Evolutionary conservation across 2,797 vertebrate species (phyloP).

Genomic region (Enteromius mattozi): DNA sequence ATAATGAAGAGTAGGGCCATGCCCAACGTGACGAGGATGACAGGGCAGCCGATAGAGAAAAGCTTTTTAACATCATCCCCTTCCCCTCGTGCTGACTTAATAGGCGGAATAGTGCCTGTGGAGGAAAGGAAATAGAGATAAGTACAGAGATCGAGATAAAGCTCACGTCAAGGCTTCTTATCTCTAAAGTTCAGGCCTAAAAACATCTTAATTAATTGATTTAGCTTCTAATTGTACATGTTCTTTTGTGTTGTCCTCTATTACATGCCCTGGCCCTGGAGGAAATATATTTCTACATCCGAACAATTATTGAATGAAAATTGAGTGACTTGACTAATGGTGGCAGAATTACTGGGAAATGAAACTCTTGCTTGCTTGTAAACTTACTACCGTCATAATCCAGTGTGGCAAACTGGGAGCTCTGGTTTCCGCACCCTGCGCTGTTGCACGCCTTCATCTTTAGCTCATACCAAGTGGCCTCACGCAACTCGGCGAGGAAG

Average conservation of each 20-base stretch:
- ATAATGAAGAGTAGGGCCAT: slow-evolving; percentile 93
- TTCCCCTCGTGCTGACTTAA: slow-evolving; percentile 94
- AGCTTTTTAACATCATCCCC: slow-evolving; percentile 96
- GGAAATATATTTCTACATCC: slow-evolving; percentile 16
- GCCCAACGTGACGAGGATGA: slow-evolving; percentile 93
- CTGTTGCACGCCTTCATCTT: slow-evolving; percentile 99
- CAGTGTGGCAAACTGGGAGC: slow-evolving; percentile 91
- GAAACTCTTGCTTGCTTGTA: background rate
- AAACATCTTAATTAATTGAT: slow-evolving; percentile 26
- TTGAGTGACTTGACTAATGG: background rate
- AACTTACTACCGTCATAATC: slow-evolving; percentile 97
- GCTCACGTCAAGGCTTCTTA: slow-evolving; percentile 23
- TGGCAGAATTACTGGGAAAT: background rate
- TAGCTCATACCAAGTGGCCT: slow-evolving; percentile 98
- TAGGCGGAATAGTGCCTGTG: slow-evolving; percentile 94
- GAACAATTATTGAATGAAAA: background rate
- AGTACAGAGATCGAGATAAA: background rate
- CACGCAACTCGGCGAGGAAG: slow-evolving; percentile 93
- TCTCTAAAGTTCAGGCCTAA: slow-evolving; percentile 18
- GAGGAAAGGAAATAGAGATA: slow-evolving; percentile 18
- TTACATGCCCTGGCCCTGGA: background rate
- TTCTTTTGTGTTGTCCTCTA: background rate
- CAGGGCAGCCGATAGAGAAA: slow-evolving; percentile 94
- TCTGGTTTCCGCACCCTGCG: slow-evolving; percentile 97
- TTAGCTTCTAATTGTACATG: slow-evolving; percentile 16